A percentile compares a stretch with the other conserved stretches of the same genome.
Conservation (phyloP, 2,888 invertebrate species). For the Antheraea assamensis region DNA sequence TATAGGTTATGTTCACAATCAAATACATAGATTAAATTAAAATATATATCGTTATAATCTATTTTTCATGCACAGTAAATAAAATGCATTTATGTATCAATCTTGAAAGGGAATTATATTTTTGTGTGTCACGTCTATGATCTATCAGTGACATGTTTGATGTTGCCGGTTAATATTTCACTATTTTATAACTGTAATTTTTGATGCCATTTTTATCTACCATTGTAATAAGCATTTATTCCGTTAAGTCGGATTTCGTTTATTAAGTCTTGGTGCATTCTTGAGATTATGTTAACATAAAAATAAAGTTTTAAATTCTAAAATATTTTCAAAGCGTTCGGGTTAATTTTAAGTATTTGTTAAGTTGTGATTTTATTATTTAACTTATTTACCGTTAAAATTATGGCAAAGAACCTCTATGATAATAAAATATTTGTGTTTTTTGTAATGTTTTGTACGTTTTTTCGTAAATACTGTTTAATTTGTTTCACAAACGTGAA, state of each 20-base stretch:
- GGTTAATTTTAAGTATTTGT: slow-evolving; percentile 80
- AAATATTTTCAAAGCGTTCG: slow-evolving; percentile 52
- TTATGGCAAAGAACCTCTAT: slow-evolving; percentile 80
- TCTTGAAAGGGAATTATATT: slow-evolving; percentile 20
- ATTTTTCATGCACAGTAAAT: not conserved
- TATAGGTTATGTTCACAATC: not conserved
- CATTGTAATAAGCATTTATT: slow-evolving; percentile 76
- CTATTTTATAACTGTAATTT: slow-evolving; percentile 69
- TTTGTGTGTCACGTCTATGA: slow-evolving; percentile 37
- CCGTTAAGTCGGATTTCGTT: slow-evolving; percentile 25
- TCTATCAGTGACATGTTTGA: slow-evolving; percentile 50
- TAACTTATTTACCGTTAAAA: slow-evolving; percentile 79
- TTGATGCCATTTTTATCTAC: slow-evolving; percentile 76
- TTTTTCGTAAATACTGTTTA: slow-evolving; percentile 15
- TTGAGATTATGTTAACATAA: slow-evolving; percentile 36
- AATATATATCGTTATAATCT: not conserved
- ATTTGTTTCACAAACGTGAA: not conserved
- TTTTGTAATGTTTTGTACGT: slow-evolving; percentile 49
- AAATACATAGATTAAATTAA: not conserved
- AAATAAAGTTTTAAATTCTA: slow-evolving; percentile 67
- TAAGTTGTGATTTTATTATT: slow-evolving; percentile 81
- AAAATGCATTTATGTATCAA: not conserved
- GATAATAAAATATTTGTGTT: slow-evolving; percentile 75
- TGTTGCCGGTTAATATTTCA: slow-evolving; percentile 49
- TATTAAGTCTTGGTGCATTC: not conserved